A percentile compares a stretch with the other conserved stretches of the same genome.
Evolutionary conservation across 37 sponge, comb jelly and placozoan genomes (phyloP).

Genomic region (Bolinopsis microptera): DNA sequence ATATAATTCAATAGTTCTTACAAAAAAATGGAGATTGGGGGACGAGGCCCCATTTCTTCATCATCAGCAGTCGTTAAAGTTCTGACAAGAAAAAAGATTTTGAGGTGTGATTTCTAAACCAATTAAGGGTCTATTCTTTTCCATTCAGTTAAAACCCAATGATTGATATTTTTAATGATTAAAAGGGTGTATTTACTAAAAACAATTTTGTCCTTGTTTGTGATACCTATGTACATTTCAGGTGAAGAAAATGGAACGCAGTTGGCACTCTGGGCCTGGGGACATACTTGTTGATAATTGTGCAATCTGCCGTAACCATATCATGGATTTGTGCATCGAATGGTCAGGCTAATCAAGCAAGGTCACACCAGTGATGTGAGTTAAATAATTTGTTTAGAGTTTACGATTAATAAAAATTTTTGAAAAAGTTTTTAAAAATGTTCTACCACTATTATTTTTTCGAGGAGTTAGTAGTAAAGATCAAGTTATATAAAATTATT

Average conservation of each 20-base stretch:
- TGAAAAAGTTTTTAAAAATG: too few species aligned
- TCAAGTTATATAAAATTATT: too few species aligned
- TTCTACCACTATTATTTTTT: too few species aligned
- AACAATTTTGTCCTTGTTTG: neutral
- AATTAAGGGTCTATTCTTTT: too few species aligned
- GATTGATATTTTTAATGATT: too few species aligned
- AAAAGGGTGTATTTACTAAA: constrained; percentile 71
- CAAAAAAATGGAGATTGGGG: constrained; percentile 69
- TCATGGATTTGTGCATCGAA: constrained; percentile 99
- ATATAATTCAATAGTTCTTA: too few species aligned
- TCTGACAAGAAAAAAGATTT: constrained; percentile 96
- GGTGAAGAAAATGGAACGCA: constrained; percentile 89
- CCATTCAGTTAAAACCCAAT: too few species aligned
- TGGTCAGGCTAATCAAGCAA: constrained; percentile 99
- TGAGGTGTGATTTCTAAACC: constrained; percentile 99
- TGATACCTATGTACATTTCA: too few species aligned
- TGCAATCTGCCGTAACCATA: constrained; percentile 98
- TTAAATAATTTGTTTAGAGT: too few species aligned
- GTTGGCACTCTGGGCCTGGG: constrained; percentile 99
- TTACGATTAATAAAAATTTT: too few species aligned
- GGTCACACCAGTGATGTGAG: constrained; percentile 89
- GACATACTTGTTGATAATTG: constrained; percentile 91
- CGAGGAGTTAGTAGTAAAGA: too few species aligned
- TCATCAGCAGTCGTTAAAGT: constrained; percentile 56
- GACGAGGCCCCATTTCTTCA: constrained; percentile 49